Conservation (phyloP, 2,797 vertebrate species). For the Masticophis lateralis region DNA sequence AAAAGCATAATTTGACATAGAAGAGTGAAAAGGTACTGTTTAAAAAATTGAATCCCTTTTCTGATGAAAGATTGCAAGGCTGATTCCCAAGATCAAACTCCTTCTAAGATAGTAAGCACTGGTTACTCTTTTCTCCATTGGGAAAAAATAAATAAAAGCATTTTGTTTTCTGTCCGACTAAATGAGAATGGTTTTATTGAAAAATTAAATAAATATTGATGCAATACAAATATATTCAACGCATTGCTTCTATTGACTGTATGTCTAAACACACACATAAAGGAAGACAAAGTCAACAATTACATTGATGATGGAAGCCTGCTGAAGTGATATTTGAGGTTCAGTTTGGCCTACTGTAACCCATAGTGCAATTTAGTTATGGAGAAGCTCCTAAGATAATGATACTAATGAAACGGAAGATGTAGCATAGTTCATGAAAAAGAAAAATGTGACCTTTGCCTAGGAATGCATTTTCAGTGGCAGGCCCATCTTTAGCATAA, state of each 20-base stretch:
- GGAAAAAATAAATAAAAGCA: neutral
- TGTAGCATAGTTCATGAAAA: neutral
- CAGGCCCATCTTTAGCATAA: neutral
- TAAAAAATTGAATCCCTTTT: neutral
- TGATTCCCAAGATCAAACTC: neutral
- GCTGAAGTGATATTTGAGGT: too few relatives aligned
- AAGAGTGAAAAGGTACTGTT: neutral
- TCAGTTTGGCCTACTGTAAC: neutral
- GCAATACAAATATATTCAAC: neutral
- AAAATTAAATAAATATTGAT: neutral
- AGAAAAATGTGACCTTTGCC: neutral
- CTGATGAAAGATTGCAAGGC: neutral
- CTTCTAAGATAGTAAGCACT: neutral
- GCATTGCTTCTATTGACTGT: conserved; percentile 1
- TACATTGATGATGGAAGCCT: neutral
- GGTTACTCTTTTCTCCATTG: neutral
- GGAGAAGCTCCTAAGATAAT: neutral
- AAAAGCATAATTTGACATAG: neutral
- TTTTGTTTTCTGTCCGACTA: neutral
- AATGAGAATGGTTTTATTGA: neutral
- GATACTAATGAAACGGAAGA: neutral
- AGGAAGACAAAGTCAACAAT: neutral
- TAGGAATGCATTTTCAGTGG: neutral
- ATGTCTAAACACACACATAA: neutral
- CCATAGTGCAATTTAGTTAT: neutral